Evolutionary conservation across 2,113 vertebrate species (phyloP).

Genomic region (Pygoscelis adeliae): DNA sequence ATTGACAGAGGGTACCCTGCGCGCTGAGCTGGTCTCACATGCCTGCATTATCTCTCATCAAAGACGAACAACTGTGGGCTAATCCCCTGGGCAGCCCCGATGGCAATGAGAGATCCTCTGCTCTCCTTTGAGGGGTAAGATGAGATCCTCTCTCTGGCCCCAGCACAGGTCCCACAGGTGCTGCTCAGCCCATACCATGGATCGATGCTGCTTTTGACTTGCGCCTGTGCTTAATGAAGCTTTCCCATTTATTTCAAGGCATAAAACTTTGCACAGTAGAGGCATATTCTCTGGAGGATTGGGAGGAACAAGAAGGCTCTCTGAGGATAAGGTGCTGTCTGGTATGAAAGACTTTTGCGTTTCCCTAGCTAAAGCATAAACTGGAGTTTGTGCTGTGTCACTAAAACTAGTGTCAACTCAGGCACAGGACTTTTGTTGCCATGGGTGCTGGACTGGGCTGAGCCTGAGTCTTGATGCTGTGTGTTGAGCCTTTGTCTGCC

Average conservation of each 20-base stretch:
- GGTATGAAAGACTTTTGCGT: neutral
- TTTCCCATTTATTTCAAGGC: neutral
- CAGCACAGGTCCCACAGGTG: neutral
- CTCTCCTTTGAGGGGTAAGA: conserved; percentile 2
- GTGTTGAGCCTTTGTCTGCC: neutral
- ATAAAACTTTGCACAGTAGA: neutral
- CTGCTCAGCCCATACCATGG: neutral
- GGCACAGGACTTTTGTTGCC: neutral
- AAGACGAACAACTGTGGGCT: conserved; percentile 20
- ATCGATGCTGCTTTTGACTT: neutral
- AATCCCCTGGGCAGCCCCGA: neutral
- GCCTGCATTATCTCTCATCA: neutral
- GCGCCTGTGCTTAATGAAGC: neutral
- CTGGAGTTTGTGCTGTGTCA: neutral
- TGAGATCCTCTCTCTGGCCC: neutral
- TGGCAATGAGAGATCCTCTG: neutral
- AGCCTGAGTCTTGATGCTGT: neutral
- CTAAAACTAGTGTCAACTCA: accelerated
- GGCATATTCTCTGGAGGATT: neutral
- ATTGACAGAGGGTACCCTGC: neutral
- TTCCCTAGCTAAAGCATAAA: neutral
- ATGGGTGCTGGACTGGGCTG: neutral
- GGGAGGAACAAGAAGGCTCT: neutral
- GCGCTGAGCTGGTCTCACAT: neutral
- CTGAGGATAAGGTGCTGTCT: neutral